Base-by-base conservation (phyloP, 2,797 vertebrate genomes). In the Agapornis canus region DNA sequence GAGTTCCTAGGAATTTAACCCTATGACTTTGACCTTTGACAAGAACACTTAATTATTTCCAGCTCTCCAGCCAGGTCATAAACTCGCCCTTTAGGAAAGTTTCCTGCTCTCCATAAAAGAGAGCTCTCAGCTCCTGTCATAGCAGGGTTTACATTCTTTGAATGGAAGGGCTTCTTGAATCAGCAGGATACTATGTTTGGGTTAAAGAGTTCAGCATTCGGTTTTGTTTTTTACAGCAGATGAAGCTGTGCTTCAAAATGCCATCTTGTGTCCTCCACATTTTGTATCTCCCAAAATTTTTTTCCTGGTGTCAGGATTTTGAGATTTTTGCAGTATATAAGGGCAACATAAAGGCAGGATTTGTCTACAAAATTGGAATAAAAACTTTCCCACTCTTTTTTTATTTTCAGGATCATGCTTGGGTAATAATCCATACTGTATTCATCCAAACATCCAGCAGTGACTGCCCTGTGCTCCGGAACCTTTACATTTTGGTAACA, bases 1-100 rank as follows among this genome's bases (percentile, higher is more conserved):
- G 92, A 90, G 52, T 91, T 92, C 70, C 61, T 60, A 94, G 95
- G 93, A 96, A 96, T 96, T 96, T 97, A 96, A 97, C 94, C 95
- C 92, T 89, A 35, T 89, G 82, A 76, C 92, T 97, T 96, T 96
- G 94, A 95, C 95, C 96, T 92, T 94, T 96, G 96, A 96, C 96
- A 91, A 82, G 93, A 94, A 90, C 94, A 91, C 82, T 94, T 97
- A 96, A 96, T 96, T 96, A 95, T 94, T 97, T 96, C 96, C 96
- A 97, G 96, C 86, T 94, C 72, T 95, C 61, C 31, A 92, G 78
- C 79, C 47, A 72, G 89, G 94, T 93, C 93, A 78, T 96, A 92
- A 95, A 89, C 60, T 40, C 43, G 22, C 49, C 60, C 75, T 91
- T 95, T 87, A 47, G 63, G 59, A 86, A 92, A 95, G 64, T 91